Conservation (phyloP, 2,113 vertebrate species). For the Ginglymostoma cirratum region DNA sequence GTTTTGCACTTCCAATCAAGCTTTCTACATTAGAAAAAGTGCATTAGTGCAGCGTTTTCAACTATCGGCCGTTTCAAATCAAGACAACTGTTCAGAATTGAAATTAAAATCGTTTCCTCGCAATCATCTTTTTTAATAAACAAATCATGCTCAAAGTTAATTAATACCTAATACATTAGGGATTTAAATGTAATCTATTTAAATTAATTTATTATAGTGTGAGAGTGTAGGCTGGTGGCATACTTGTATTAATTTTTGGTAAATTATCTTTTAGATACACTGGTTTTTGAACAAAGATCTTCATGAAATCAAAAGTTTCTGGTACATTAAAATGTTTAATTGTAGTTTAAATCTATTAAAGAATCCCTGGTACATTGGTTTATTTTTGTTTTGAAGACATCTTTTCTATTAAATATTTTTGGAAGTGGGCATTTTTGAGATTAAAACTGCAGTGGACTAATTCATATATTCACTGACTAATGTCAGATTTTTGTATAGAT, state of each 20-base stretch:
- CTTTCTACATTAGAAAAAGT: background rate
- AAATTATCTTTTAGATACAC: background rate
- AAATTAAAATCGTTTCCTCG: background rate
- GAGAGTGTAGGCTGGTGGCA: background rate
- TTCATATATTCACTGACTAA: background rate
- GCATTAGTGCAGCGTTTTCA: background rate
- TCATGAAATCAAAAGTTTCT: background rate
- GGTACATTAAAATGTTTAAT: no score
- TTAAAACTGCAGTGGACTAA: background rate
- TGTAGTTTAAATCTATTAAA: background rate
- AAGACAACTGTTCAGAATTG: background rate
- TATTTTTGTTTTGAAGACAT: background rate
- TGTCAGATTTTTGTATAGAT: background rate
- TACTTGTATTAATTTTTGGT: background rate
- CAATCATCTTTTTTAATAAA: background rate
- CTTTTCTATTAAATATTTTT: background rate
- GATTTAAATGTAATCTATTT: background rate
- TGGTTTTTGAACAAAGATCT: background rate
- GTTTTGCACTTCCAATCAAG: no score
- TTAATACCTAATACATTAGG: background rate
- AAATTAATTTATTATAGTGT: background rate
- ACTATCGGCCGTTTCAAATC: background rate
- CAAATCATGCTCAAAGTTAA: background rate
- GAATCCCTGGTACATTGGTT: background rate
- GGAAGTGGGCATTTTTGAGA: background rate